Evolutionary conservation across 2,888 invertebrate species (phyloP).

Genomic region (Acrobasis repandana): DNA sequence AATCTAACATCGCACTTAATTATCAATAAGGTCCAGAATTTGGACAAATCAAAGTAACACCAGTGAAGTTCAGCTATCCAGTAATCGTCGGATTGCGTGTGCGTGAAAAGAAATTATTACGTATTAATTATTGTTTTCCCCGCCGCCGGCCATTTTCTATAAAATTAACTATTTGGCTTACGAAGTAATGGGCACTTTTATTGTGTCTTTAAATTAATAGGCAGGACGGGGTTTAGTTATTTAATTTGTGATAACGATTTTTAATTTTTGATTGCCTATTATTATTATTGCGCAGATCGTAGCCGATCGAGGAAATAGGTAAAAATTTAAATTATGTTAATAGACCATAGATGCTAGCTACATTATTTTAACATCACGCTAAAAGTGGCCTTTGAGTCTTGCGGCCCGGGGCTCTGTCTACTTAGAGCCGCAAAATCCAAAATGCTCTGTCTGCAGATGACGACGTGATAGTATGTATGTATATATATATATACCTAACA

Average conservation of each 20-base stretch:
- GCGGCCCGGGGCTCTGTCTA: too few relatives aligned
- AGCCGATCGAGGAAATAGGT: too few relatives aligned
- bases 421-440: too few relatives aligned
- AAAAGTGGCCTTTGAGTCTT: not conserved
- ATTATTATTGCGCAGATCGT: too few relatives aligned
- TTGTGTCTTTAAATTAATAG: slow-evolving; percentile 12
- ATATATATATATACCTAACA: not conserved
- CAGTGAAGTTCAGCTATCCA: not conserved
- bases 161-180: slow-evolving; percentile 22
- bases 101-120: slow-evolving; percentile 20
- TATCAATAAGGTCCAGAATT: slow-evolving; percentile 16
- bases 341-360: too few relatives aligned
- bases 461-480: too few relatives aligned
- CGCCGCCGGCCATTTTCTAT: slow-evolving; percentile 14
- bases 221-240: not conserved
- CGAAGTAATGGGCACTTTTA: slow-evolving; percentile 7
- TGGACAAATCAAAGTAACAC: slow-evolving; percentile 20
- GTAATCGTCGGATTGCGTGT: slow-evolving; percentile 21
- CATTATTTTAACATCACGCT: too few relatives aligned
- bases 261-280: too few relatives aligned
- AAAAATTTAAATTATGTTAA: too few relatives aligned
- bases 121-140: slow-evolving; percentile 21
- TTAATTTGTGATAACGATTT: not conserved
- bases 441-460: too few relatives aligned
- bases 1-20: slow-evolving; percentile 10